phyloP scores from a whole-genome alignment of 2,888 invertebrate genomes.

The Caenorhabditis afra region DNA sequence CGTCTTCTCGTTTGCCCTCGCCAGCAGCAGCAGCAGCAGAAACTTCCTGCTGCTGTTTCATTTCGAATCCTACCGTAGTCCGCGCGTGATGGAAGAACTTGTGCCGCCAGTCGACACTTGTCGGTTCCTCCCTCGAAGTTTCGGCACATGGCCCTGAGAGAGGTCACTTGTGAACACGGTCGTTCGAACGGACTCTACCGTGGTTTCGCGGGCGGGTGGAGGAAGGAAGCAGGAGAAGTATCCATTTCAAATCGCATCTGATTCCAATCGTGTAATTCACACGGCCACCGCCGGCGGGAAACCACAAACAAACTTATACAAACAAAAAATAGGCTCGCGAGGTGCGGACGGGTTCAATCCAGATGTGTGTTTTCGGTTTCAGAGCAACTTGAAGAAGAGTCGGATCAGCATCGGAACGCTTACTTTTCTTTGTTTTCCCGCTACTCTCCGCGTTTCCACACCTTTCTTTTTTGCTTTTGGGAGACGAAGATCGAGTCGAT shows the following conservation, averaged over 20 bases:
- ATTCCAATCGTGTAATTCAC: slow-evolving; percentile 57
- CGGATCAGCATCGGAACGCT: not conserved
- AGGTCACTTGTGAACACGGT: slow-evolving; percentile 23
- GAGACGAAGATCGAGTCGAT: slow-evolving; percentile 42
- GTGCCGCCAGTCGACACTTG: slow-evolving; percentile 21
- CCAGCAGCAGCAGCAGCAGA: not conserved
- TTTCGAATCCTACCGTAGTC: slow-evolving; percentile 38
- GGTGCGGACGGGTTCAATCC: slow-evolving; percentile 32
- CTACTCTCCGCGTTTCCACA: slow-evolving; percentile 2
- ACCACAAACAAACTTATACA: slow-evolving; percentile 53
- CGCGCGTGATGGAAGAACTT: not conserved
- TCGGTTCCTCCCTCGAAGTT: slow-evolving; percentile 16
- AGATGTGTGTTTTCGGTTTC: slow-evolving; percentile 36
- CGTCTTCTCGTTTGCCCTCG: not conserved
- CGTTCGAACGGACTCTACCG: not conserved
- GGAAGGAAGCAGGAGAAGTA: slow-evolving; percentile 4
- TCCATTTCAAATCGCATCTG: slow-evolving; percentile 36
- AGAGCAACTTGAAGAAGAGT: not conserved
- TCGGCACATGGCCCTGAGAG: slow-evolving; percentile 18
- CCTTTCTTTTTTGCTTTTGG: slow-evolving; percentile 16
- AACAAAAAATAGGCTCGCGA: slow-evolving; percentile 43
- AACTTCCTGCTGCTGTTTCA: not conserved
- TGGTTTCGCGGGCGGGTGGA: not conserved
- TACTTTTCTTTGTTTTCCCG: slow-evolving; percentile 1
- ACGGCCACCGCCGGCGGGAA: slow-evolving; percentile 24